Evolutionary conservation across 1,140 invertebrate species (phyloP).

Genomic region (Sinella curviseta): DNA sequence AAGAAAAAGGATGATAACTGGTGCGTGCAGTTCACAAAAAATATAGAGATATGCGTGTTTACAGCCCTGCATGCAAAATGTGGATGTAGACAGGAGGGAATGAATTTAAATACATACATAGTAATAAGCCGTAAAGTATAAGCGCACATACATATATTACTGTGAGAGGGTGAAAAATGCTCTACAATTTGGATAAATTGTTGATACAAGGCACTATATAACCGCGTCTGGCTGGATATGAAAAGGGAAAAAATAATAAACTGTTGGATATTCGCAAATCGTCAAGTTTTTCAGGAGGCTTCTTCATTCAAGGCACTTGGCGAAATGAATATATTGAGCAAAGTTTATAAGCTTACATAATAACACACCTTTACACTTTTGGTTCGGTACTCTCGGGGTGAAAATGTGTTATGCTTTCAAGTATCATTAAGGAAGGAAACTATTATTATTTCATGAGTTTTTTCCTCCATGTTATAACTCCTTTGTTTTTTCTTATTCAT

Average conservation of each 20-base stretch:
- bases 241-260: too few species aligned
- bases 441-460: not conserved
- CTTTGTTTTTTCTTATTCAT: too few species aligned
- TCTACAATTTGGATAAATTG: too few species aligned
- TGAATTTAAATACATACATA: not conserved
- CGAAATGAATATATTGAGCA: too few species aligned
- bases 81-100: not conserved
- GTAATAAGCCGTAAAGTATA: not conserved
- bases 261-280: conserved; percentile 6
- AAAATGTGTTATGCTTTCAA: not conserved
- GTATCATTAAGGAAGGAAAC: not conserved
- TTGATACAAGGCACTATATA: too few species aligned
- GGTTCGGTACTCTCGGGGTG: not conserved
- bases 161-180: too few species aligned
- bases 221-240: too few species aligned
- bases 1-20: not conserved
- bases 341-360: too few species aligned
- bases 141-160: too few species aligned
- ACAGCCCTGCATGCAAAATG: not conserved
- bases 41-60: not conserved
- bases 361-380: too few species aligned
- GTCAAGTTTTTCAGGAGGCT: not conserved
- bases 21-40: not conserved
- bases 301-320: not conserved
- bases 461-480: too few species aligned